Evolutionary conservation across 2,113 vertebrate genomes (phyloP).

Genomic region (Garra rufa): DNA sequence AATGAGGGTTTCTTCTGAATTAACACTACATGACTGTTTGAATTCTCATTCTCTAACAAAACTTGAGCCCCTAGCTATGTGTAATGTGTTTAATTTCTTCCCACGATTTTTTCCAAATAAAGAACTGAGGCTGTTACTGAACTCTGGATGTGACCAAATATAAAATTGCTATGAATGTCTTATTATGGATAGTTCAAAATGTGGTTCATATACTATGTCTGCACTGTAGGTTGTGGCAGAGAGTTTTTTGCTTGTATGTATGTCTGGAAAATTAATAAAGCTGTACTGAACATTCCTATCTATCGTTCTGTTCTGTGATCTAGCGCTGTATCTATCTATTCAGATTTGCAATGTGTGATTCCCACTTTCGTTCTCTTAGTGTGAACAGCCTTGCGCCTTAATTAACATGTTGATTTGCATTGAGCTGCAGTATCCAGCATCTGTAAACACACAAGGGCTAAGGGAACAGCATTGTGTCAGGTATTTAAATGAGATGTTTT

Average conservation of each 20-base stretch:
- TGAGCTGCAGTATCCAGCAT: slow-evolving; percentile 56
- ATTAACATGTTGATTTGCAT: slow-evolving; percentile 77
- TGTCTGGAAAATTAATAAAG: slow-evolving; percentile 56
- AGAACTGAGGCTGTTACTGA: slow-evolving; percentile 19
- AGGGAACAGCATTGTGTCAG: slow-evolving; percentile 54
- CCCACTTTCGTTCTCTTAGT: slow-evolving; percentile 19
- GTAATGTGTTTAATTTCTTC: slow-evolving; percentile 24
- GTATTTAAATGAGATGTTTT: slow-evolving; percentile 72
- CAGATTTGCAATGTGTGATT: neutral
- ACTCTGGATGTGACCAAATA: slow-evolving; percentile 20
- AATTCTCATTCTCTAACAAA: slow-evolving; percentile 46
- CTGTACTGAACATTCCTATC: slow-evolving; percentile 1
- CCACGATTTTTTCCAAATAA: slow-evolving; percentile 11
- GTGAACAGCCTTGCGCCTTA: slow-evolving; percentile 64
- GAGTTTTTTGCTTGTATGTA: slow-evolving; percentile 46
- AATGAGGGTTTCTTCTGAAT: slow-evolving; percentile 47
- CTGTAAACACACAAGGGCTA: slow-evolving; percentile 56
- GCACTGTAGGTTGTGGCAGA: slow-evolving; percentile 42
- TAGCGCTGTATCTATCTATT: neutral
- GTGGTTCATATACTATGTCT: slow-evolving; percentile 24
- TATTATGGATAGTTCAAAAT: slow-evolving; percentile 26
- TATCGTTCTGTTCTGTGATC: neutral
- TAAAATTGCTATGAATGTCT: slow-evolving; percentile 34
- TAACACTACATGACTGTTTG: slow-evolving; percentile 52
- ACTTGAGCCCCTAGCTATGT: slow-evolving; percentile 36